Evolutionary conservation across 35 echinoderm and acorn worm species (phyloP).

Genomic region (Holothuria glaberrima): DNA sequence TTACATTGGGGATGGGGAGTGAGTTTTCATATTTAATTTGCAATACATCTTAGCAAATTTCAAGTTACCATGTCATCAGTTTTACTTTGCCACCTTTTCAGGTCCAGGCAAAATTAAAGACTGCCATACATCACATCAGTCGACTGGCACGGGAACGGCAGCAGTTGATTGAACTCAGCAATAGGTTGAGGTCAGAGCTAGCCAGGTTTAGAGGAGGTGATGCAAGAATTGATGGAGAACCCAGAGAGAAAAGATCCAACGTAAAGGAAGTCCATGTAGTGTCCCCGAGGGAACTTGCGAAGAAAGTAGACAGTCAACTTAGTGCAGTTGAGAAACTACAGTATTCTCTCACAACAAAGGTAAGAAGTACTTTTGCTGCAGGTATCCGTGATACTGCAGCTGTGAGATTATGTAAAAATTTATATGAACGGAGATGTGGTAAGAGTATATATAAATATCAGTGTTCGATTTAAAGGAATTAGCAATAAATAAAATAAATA

Average conservation of each 20-base stretch:
- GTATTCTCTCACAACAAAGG: conserved; percentile 93
- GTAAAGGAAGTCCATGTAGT: background rate
- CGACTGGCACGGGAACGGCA: conserved; percentile 82
- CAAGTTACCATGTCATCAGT: background rate
- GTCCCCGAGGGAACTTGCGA: conserved; percentile 63
- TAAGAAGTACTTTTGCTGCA: conserved; percentile 20
- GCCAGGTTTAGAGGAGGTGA: conserved; percentile 54
- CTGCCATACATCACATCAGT: conserved; percentile 83
- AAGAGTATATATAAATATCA: too few relatives aligned
- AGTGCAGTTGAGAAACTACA: conserved; percentile 84
- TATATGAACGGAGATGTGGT: too few relatives aligned
- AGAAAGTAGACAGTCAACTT: conserved; percentile 66
- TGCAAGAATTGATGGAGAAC: background rate
- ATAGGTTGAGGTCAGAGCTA: conserved; percentile 82
- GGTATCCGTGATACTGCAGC: too few relatives aligned
- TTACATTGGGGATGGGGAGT: background rate
- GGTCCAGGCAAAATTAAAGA: conserved; percentile 85
- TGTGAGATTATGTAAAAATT: too few relatives aligned
- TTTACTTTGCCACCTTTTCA: conserved; percentile 4
- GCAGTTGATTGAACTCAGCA: conserved; percentile 91
- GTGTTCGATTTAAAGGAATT: too few relatives aligned
- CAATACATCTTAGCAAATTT: too few relatives aligned
- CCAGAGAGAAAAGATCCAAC: background rate
- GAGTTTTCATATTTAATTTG: too few relatives aligned
- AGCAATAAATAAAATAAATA: too few relatives aligned